Conservation (phyloP, 2,797 vertebrate genomes). For the Arrhamphus sclerolepis region DNA sequence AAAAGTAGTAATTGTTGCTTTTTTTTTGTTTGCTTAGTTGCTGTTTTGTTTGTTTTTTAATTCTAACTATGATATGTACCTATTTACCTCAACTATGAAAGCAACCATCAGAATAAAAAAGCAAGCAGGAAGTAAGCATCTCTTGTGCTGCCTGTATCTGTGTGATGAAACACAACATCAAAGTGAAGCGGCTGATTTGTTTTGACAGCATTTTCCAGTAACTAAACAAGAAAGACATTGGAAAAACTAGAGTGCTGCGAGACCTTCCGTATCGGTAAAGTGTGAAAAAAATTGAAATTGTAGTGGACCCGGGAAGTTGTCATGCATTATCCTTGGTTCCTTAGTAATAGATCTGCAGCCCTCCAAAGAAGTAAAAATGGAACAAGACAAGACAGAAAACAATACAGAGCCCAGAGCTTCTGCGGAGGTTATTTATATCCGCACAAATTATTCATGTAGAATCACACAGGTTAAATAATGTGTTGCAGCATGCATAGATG, state of each 20-base stretch:
- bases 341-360: slow-evolving; percentile 26
- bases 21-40: no score
- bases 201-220: slow-evolving; percentile 35
- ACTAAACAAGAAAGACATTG: slow-evolving; percentile 24
- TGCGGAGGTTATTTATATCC: slow-evolving; percentile 3
- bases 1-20: no score
- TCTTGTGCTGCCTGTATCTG: neutral
- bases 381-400: slow-evolving; percentile 1
- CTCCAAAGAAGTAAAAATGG: slow-evolving; percentile 7
- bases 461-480: slow-evolving; percentile 1
- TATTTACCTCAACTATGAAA: slow-evolving; percentile 27
- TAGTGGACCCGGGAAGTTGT: slow-evolving; percentile 10
- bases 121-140: slow-evolving; percentile 21
- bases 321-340: slow-evolving; percentile 13
- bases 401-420: slow-evolving; percentile 6
- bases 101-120: slow-evolving; percentile 38
- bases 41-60: slow-evolving; percentile 9
- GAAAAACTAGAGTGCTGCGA: slow-evolving; percentile 13
- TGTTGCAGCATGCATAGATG: neutral
- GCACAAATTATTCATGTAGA: slow-evolving; percentile 18
- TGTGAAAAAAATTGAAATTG: slow-evolving; percentile 32
- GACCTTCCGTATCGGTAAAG: slow-evolving; percentile 14
- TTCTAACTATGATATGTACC: slow-evolving; percentile 28
- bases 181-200: slow-evolving; percentile 16
- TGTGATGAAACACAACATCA: slow-evolving; percentile 20